Evolutionary conservation across 2,888 invertebrate genomes (phyloP), one percentile per base, ranked within the genome.

Genomic region (Amblyjoppa fuscipennis): DNA sequence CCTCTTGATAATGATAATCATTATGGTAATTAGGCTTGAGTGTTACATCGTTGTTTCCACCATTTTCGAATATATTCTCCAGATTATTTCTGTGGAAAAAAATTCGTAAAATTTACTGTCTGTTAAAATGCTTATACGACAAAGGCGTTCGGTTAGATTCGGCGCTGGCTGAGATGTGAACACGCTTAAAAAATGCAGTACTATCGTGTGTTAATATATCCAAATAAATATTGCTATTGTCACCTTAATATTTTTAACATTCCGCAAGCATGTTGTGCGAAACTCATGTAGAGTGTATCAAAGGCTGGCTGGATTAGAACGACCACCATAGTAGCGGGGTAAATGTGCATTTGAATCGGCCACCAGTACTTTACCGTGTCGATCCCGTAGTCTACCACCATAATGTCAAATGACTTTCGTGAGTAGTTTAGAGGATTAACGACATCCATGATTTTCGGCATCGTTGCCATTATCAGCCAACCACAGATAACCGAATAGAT

Each of bases 221-320:
- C 34, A 6, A 4, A 53, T 38, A 16, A 34, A 38, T n/a, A 64
- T 64, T 38, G 25, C 1, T 31, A 34, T 6, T 9, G n/a, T 56
- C 13, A 76, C 76, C 76, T 68, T 25, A 76, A 28, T 66, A 66
- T n/a, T 31, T 64, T 20, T 45, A 76, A 45, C 68, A 66, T 51
- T 13, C 28, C 64, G 66, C 76, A 76, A 11, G 16, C n/a, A 16
- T 76, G 76, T 25, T 76, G 34, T 0, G 53, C 31, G 2, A 51
- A 3, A 3, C 13, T 9, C 66, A 76, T 41, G 34, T 66, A 76
- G 68, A 76, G 3, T 4, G 66, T 38, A 66, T 76, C 31, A 13
- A 53, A 16, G 45, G 49, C 49, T 9, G 41, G 28, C 2, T 38
- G 6, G n/a, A 16, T 13, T 7, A 34, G 25, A 11, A 53, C 4